Evolutionary conservation across 2,113 vertebrate genomes (phyloP).

Genomic region (Aleadryas rufinucha): DNA sequence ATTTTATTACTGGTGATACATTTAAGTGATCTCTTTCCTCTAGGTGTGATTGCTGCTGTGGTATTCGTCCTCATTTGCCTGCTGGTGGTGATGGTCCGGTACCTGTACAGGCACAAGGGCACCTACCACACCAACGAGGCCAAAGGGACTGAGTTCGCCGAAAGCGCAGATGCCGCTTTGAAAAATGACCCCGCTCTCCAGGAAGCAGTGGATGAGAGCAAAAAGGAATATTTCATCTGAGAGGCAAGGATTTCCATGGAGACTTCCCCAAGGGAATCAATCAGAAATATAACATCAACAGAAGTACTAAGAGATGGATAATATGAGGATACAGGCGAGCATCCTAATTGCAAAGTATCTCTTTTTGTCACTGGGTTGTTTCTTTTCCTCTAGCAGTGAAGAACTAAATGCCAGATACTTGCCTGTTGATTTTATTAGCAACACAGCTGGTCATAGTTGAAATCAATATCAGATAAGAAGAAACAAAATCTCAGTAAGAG

Average conservation of each 20-base stretch:
- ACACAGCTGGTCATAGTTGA: background rate
- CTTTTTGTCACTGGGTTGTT: background rate
- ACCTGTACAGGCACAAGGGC: conserved; percentile 78
- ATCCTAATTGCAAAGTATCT: conserved; percentile 11
- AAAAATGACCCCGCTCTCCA: conserved; percentile 75
- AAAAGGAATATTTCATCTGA: conserved; percentile 92
- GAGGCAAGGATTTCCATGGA: background rate
- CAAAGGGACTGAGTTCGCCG: conserved; percentile 85
- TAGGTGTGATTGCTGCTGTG: conserved; percentile 75
- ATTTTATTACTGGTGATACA: background rate
- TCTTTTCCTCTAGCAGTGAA: background rate
- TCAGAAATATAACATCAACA: background rate
- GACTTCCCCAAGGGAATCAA: background rate
- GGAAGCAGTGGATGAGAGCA: conserved; percentile 78
- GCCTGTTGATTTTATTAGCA: conserved; percentile 47
- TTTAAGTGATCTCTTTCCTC: background rate
- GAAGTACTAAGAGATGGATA: background rate
- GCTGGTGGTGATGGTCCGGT: conserved; percentile 67
- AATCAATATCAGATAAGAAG: conserved; percentile 46
- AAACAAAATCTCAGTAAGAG: conserved; percentile 40
- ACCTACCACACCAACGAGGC: conserved; percentile 84
- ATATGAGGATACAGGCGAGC: conserved; percentile 3
- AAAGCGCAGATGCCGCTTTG: conserved; percentile 74
- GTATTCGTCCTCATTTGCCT: conserved; percentile 76
- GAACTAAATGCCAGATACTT: conserved; percentile 10